Evolutionary conservation across 2,797 vertebrate species (phyloP), one percentile per base, ranked within the genome.

Genomic region (Pagetopsis macropterus): DNA sequence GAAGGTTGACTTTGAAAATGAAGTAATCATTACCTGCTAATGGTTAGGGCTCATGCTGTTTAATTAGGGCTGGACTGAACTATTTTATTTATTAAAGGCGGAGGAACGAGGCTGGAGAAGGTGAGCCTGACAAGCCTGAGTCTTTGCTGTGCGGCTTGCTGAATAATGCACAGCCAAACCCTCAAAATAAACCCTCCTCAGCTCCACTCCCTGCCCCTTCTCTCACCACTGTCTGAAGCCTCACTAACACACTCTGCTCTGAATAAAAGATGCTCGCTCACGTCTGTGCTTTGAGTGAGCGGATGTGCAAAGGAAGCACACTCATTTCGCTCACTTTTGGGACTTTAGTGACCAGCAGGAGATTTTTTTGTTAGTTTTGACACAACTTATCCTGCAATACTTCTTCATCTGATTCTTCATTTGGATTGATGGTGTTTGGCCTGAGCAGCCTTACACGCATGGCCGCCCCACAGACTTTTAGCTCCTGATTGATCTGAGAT

Each of bases 101-200:
- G 23, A 65, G 61, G 81, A 81, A 52, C 74, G 75, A 71, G 65
- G 70, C 61, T 60, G 72, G 61, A 75, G 74, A 84, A 80, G 82
- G 78, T 74, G 76, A 85, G 74, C 49, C 72, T 83, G 87, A 80
- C 79, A 76, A 76, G 75, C 69, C 84, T 78, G 82, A 79, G 60
- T 85, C 65, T 61, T 72, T 84, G 77, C 75, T 86, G 78, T 81
- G 79, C 49, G 7, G 80, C 72, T 72, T 62, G 74, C 72, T 92
- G 87, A 93, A 93, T 94, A 93, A 94, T 93, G 90, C 86, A 92
- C 89, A 61, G 58, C 64, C 72, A 84, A 65, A 87, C 71, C 80
- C 88, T 88, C 72, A 83, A 88, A 90, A 87, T 86, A 87, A 86
- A 82, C 75, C 77, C 50, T 60, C 43, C 46, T 59, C 68, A 37